These are phyloP conservation scores for Jaculus jaculus DNA, from an alignment of 2,113 vertebrate genomes.

Conservation along the genomic window DNA sequence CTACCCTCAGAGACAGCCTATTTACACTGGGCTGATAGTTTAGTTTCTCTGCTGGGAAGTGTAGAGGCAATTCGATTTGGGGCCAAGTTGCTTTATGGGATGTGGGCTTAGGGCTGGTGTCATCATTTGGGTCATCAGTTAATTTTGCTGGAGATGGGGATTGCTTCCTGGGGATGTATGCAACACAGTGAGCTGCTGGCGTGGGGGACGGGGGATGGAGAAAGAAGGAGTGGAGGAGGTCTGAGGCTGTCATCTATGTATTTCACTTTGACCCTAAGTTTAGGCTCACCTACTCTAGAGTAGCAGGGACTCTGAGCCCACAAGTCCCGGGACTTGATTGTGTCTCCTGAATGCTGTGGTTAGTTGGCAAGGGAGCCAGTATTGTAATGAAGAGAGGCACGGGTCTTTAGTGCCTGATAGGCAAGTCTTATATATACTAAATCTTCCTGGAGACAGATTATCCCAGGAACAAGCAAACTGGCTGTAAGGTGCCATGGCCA, in stretches of 20 bases:
- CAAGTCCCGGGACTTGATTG: neutral
- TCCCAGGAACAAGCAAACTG: neutral
- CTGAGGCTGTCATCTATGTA: neutral
- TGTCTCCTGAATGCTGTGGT: neutral
- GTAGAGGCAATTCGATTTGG: conserved; percentile 49
- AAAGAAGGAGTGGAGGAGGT: neutral
- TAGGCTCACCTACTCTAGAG: neutral
- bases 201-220: neutral
- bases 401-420: neutral
- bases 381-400: neutral
- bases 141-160: conserved; percentile 24
- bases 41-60: conserved; percentile 63
- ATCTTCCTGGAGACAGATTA: neutral
- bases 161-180: conserved; percentile 2
- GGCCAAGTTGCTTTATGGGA: conserved; percentile 70
- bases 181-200: neutral
- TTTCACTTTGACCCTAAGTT: conserved; percentile 48
- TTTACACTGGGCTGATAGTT: conserved; percentile 61
- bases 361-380: neutral
- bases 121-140: conserved; percentile 55
- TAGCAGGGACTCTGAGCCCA: neutral
- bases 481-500: neutral
- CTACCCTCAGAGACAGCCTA: conserved; percentile 65
- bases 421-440: neutral
- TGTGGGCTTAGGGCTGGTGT: conserved; percentile 57